Conservation (phyloP, 2,888 invertebrate species). For the Pelosia muscerda region DNA sequence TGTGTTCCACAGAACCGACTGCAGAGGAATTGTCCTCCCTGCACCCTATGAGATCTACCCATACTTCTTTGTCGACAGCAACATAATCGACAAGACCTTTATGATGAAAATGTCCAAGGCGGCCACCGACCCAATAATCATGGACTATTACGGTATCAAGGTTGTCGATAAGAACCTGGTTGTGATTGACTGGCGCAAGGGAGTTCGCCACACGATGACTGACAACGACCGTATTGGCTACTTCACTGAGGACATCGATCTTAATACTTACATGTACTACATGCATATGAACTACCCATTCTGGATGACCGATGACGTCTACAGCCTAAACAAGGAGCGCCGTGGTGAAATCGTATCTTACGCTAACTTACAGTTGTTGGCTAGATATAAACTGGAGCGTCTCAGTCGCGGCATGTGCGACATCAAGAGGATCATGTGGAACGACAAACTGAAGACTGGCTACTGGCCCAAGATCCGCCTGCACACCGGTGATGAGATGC, state of each 20-base stretch:
- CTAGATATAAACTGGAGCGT: conserved; percentile 85
- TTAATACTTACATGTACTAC: conserved; percentile 91
- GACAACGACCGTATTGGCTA: conserved; percentile 89
- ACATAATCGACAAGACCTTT: conserved; percentile 90
- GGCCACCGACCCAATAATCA: conserved; percentile 81
- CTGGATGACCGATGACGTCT: conserved; percentile 88
- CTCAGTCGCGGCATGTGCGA: conserved; percentile 81
- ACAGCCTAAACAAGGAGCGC: conserved; percentile 77
- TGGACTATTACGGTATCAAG: conserved; percentile 82
- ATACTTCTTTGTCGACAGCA: conserved; percentile 91
- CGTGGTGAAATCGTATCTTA: conserved; percentile 88
- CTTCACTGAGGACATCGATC: conserved; percentile 92
- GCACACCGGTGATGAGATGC: conserved; percentile 86
- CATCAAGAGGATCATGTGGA: conserved; percentile 80
- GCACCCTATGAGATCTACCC: conserved; percentile 93
- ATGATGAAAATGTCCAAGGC: conserved; percentile 88
- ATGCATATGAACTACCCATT: conserved; percentile 89
- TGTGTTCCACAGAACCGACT: conserved; percentile 89
- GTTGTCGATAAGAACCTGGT: conserved; percentile 86
- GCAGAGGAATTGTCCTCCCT: conserved; percentile 89
- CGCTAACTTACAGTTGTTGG: conserved; percentile 88
- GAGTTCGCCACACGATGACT: conserved; percentile 85
- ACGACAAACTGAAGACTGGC: conserved; percentile 76
- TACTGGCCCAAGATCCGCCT: conserved; percentile 88
- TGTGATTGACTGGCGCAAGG: conserved; percentile 90